phyloP scores from a whole-genome alignment of 1,140 invertebrate species.

The Acromyrmex echinatior region DNA sequence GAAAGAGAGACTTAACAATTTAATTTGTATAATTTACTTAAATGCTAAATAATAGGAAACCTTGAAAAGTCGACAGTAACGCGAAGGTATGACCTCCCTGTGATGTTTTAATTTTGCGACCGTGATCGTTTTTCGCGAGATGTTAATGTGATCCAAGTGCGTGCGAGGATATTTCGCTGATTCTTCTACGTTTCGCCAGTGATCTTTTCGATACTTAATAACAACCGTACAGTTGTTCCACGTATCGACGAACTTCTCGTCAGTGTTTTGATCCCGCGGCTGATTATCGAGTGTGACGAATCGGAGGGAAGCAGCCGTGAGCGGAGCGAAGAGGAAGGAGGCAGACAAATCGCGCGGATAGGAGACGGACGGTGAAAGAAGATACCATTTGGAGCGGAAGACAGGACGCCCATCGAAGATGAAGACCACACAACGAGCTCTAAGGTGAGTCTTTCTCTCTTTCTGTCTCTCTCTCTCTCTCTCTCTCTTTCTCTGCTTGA shows the following conservation, averaged over 20 bases:
- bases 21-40: no score
- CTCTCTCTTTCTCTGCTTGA: background rate
- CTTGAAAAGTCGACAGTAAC: background rate
- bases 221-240: background rate
- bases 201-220: background rate
- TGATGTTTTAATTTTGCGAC: background rate
- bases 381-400: background rate
- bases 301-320: background rate
- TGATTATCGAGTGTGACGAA: constrained; percentile 7
- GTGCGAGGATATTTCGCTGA: background rate
- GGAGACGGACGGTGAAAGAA: background rate
- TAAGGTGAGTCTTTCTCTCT: constrained; percentile 68
- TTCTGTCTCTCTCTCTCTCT: background rate
- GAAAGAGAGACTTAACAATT: background rate
- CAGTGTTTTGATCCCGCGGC: constrained; percentile 16
- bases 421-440: constrained; percentile 78
- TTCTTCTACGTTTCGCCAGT: background rate
- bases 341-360: no score
- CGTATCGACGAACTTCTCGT: background rate
- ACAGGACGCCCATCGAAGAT: constrained; percentile 55
- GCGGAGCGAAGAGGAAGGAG: background rate
- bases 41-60: background rate
- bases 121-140: background rate
- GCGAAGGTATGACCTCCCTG: background rate
- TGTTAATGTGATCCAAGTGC: background rate